Conservation (phyloP, 2,888 invertebrate genomes). For the Tinea pellionella region DNA sequence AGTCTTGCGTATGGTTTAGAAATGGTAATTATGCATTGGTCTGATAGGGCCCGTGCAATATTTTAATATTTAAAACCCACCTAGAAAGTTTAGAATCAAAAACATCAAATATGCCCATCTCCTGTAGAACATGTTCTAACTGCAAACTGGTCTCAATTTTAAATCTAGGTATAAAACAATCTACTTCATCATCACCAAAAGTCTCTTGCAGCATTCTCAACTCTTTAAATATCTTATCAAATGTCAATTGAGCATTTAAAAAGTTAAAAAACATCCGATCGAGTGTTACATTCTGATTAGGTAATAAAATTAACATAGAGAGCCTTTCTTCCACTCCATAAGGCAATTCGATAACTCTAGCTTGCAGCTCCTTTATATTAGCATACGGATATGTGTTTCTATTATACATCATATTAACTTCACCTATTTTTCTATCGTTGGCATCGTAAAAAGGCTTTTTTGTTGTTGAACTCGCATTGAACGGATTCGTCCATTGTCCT, state of each 20-base stretch:
- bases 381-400: slow-evolving; percentile 69
- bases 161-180: slow-evolving; percentile 74
- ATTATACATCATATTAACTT: slow-evolving; percentile 82
- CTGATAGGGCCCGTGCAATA: too few relatives aligned
- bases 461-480: slow-evolving; percentile 66
- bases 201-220: slow-evolving; percentile 56
- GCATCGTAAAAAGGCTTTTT: slow-evolving; percentile 69
- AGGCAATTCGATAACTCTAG: slow-evolving; percentile 74
- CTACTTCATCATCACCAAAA: slow-evolving; percentile 72
- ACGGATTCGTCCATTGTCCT: slow-evolving; percentile 76
- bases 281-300: slow-evolving; percentile 64
- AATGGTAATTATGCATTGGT: too few relatives aligned
- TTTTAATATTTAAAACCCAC: background rate
- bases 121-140: slow-evolving; percentile 58
- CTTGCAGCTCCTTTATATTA: slow-evolving; percentile 64
- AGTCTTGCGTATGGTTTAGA: too few relatives aligned
- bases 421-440: slow-evolving; percentile 52
- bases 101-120: slow-evolving; percentile 62
- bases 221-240: slow-evolving; percentile 59
- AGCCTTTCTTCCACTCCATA: slow-evolving; percentile 69
- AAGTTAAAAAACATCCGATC: slow-evolving; percentile 66
- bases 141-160: slow-evolving; percentile 68
- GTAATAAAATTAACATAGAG: slow-evolving; percentile 76
- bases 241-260: slow-evolving; percentile 35
- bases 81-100: slow-evolving; percentile 55